Evolutionary conservation across 2,888 invertebrate species (phyloP), one percentile per base, ranked within the genome.

Genomic region (Drosophila mercatorum): DNA sequence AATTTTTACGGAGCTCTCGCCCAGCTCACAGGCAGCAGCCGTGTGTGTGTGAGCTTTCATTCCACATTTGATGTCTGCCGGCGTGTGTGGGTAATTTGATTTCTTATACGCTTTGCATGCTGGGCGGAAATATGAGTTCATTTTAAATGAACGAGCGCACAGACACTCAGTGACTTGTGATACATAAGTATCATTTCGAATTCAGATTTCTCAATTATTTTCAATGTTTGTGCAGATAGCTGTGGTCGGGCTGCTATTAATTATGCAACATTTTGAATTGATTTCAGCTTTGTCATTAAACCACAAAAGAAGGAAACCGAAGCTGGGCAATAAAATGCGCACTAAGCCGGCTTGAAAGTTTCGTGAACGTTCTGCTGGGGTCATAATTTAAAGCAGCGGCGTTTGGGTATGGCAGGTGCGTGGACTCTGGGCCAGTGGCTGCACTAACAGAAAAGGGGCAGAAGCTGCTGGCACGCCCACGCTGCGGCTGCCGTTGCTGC

Each of bases 391-490:
- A 65, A n/a, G 55, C 44, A 34, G 10, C 53, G 40, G 10, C 53
- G 40, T 26, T 34, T 28, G 26, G 26, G 31, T 44, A n/a, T 65
- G 55, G 46, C 70, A 77, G 77, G 77, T 77, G 77, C 77, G 74
- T 74, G 64, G 40, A 51, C 56, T 44, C 40, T 38, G 51, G 11
- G 34, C 28, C 43, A 38, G 34, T 28, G 68, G 72, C 74, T 81
- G 84, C 84, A 84, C 85, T 80, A 81, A 81, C 75, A 60, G 53
- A 78, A 69, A 69, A 17, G 17, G 51, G 73, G 70, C 78, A 72
- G 38, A 7, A 22, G 26, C 17, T 34, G 61, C 47, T 43, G 66
- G 73, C 67, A 72, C 74, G 74, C 80, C 83, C 82, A 67, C 82
- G 61, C 68, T 49, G 56, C 40, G 41, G 52, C 38, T 69, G 69